Evolutionary conservation across 2,797 vertebrate genomes (phyloP).

Genomic region (Garrulus glandarius): DNA sequence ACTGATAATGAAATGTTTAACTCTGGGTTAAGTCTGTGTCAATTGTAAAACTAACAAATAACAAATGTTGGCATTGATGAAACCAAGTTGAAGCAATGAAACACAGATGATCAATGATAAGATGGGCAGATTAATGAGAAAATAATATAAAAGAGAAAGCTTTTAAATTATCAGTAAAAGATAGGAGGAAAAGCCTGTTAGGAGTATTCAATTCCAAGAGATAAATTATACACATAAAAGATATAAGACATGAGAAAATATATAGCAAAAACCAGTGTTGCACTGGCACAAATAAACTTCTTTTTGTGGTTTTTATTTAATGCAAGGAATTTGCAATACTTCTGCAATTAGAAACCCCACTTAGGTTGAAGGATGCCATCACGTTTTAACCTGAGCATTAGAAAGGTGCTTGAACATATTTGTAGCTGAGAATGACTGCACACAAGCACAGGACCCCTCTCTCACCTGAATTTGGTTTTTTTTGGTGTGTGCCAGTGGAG

Average conservation of each 20-base stretch:
- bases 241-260: background rate
- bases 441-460: background rate
- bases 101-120: background rate
- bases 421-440: background rate
- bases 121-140: background rate
- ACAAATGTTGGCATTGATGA: background rate
- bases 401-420: background rate
- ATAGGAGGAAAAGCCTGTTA: background rate
- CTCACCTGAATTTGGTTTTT: background rate
- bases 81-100: background rate
- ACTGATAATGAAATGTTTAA: background rate
- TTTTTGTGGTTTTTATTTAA: background rate
- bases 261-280: background rate
- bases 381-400: background rate
- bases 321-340: background rate
- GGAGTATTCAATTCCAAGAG: background rate
- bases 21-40: background rate
- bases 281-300: background rate
- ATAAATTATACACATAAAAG: background rate
- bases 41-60: background rate
- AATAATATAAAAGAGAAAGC: background rate
- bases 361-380: background rate
- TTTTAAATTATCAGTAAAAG: background rate
- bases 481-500: background rate
- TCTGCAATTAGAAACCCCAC: background rate